These are phyloP conservation scores for Paramormyrops kingsleyae DNA, from an alignment of 2,113 vertebrate genomes.

Conservation along the genomic window DNA sequence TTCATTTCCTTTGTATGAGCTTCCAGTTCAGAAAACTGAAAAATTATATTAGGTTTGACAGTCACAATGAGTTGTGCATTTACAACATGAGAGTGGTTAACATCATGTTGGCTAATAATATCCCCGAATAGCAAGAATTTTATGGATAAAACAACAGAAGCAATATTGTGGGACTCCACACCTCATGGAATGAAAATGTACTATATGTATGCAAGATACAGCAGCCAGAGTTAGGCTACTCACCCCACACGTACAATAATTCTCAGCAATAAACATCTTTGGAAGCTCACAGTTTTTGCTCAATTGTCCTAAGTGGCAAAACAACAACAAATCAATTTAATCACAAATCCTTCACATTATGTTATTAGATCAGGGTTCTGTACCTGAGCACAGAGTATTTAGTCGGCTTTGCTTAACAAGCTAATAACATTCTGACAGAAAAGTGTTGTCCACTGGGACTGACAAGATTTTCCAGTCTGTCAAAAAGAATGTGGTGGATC, in stretches of 20 bases:
- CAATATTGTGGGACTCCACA: background rate
- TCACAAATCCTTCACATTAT: background rate
- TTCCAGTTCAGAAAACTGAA: background rate
- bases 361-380: background rate
- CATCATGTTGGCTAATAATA: background rate
- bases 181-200: background rate
- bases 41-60: background rate
- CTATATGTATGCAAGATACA: background rate
- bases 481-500: background rate
- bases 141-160: background rate
- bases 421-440: background rate
- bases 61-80: background rate
- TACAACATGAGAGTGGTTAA: background rate
- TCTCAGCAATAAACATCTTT: background rate
- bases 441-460: background rate
- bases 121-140: background rate
- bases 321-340: background rate
- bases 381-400: background rate
- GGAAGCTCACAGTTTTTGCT: background rate
- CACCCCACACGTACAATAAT: background rate
- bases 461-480: background rate
- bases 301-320: background rate
- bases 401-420: background rate
- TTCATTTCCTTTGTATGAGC: background rate
- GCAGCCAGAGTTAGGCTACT: background rate